These are phyloP conservation scores for Amniataba percoides DNA, from an alignment of 2,797 vertebrate genomes.

Conservation along the genomic window DNA sequence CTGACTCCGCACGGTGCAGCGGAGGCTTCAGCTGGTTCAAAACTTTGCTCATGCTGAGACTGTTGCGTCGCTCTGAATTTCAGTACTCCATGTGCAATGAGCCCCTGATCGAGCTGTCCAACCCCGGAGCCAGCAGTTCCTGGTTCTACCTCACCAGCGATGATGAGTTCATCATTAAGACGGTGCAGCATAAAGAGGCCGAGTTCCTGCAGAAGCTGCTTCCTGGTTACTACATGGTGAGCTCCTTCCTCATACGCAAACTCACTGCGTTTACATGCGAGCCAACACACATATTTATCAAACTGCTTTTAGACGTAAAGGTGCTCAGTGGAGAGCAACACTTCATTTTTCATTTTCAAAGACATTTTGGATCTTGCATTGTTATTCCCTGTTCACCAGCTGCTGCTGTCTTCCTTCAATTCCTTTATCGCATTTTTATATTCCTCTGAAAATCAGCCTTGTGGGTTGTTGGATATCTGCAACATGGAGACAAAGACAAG, in stretches of 20 bases:
- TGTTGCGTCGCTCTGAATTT: slow-evolving; percentile 29
- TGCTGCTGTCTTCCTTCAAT: too few species aligned
- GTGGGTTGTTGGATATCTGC: too few species aligned
- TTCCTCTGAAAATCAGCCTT: too few species aligned
- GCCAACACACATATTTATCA: neutral
- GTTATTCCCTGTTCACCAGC: too few species aligned
- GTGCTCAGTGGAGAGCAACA: neutral
- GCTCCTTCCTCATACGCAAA: slow-evolving; percentile 20
- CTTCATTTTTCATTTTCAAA: neutral
- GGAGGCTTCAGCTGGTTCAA: neutral
- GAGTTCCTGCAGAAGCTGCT: slow-evolving; percentile 98
- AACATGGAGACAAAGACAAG: too few species aligned
- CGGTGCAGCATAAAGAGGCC: slow-evolving; percentile 96
- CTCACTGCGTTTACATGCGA: neutral
- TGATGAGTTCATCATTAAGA: slow-evolving; percentile 99
- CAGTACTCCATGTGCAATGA: slow-evolving; percentile 97
- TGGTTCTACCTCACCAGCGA: slow-evolving; percentile 98
- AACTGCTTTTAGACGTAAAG: neutral
- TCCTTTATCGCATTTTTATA: too few species aligned
- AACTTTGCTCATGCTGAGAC: neutral
- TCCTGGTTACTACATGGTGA: slow-evolving; percentile 98
- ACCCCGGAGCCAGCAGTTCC: slow-evolving; percentile 96
- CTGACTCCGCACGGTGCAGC: neutral
- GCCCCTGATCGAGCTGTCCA: slow-evolving; percentile 95
- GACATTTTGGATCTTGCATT: neutral